Conservation (phyloP, 2,797 vertebrate genomes). For the Labroides dimidiatus region DNA sequence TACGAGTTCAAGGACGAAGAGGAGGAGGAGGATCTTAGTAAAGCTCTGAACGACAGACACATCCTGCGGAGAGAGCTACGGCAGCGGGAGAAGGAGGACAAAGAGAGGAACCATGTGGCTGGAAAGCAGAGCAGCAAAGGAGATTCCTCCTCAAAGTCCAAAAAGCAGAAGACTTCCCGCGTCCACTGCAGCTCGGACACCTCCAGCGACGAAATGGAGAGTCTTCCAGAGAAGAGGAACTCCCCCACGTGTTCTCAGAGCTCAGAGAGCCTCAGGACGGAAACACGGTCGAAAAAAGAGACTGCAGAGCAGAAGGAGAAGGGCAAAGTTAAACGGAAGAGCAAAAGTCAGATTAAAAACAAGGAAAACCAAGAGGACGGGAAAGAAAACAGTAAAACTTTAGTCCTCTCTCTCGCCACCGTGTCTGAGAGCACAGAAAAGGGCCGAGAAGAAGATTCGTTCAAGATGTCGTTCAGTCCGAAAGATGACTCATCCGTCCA, state of each 20-base stretch:
- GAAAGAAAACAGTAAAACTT: slow-evolving; percentile 93
- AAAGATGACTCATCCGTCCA: slow-evolving; percentile 97
- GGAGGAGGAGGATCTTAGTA: slow-evolving; percentile 90
- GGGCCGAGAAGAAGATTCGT: slow-evolving; percentile 92
- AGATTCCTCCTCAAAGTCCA: slow-evolving; percentile 89
- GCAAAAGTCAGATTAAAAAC: slow-evolving; percentile 98
- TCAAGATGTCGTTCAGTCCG: slow-evolving; percentile 96
- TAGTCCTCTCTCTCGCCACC: slow-evolving; percentile 85
- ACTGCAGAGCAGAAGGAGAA: slow-evolving; percentile 92
- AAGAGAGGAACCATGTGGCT: slow-evolving; percentile 88
- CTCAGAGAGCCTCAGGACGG: slow-evolving; percentile 86
- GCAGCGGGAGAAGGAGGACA: slow-evolving; percentile 91
- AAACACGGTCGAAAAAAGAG: slow-evolving; percentile 90
- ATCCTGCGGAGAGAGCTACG: slow-evolving; percentile 91
- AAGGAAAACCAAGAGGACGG: slow-evolving; percentile 98
- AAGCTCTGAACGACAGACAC: slow-evolving; percentile 93
- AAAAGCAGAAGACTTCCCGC: slow-evolving; percentile 91
- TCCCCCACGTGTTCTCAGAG: slow-evolving; percentile 87
- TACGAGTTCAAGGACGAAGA: slow-evolving; percentile 99
- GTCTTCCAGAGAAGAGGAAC: slow-evolving; percentile 88
- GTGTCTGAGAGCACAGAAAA: slow-evolving; percentile 90
- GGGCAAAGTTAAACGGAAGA: slow-evolving; percentile 95
- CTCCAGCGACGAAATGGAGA: slow-evolving; percentile 95
- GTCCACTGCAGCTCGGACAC: slow-evolving; percentile 95
- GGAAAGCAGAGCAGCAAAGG: slow-evolving; percentile 89